Conservation (phyloP, 1,140 invertebrate species). For the Thaumetopoea pityocampa region DNA sequence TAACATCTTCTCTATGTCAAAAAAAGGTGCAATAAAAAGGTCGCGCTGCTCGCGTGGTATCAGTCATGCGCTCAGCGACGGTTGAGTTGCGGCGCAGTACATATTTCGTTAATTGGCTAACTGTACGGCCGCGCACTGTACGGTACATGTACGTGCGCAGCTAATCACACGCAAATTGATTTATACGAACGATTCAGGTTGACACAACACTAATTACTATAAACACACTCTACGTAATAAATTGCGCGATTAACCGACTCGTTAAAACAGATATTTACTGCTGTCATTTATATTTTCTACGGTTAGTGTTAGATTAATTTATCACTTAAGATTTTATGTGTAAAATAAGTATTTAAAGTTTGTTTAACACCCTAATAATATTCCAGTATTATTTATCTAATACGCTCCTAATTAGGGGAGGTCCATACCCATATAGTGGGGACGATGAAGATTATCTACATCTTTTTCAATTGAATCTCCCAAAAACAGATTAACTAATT, state of each 20-base stretch:
- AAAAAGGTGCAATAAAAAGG: too few species aligned
- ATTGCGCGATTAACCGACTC: conserved; percentile 6
- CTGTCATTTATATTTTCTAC: conserved; percentile 6
- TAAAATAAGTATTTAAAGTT: too few species aligned
- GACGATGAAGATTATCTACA: too few species aligned
- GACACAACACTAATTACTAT: conserved; percentile 22
- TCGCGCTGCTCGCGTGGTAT: conserved; percentile 15
- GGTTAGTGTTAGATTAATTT: conserved; percentile 3
- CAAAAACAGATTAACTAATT: too few species aligned
- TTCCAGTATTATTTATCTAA: too few species aligned
- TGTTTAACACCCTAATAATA: too few species aligned
- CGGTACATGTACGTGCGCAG: conserved; percentile 24
- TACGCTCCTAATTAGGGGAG: too few species aligned
- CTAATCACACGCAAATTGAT: conserved; percentile 29
- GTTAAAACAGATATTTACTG: conserved; percentile 14
- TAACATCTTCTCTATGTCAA: too few species aligned
- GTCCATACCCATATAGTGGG: too few species aligned
- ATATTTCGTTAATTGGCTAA: conserved; percentile 46
- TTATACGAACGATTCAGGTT: conserved; percentile 22
- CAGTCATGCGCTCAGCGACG: conserved; percentile 8
- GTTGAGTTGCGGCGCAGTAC: conserved; percentile 20
- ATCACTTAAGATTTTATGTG: neutral
- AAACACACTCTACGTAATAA: conserved; percentile 18
- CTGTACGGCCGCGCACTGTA: conserved; percentile 24
- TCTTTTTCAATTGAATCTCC: too few species aligned